Percentiles rank a stretch among this genome's conserved stretches.
Evolutionary conservation across 2,113 vertebrate species (phyloP).

Genomic region (Siniperca knerii): DNA sequence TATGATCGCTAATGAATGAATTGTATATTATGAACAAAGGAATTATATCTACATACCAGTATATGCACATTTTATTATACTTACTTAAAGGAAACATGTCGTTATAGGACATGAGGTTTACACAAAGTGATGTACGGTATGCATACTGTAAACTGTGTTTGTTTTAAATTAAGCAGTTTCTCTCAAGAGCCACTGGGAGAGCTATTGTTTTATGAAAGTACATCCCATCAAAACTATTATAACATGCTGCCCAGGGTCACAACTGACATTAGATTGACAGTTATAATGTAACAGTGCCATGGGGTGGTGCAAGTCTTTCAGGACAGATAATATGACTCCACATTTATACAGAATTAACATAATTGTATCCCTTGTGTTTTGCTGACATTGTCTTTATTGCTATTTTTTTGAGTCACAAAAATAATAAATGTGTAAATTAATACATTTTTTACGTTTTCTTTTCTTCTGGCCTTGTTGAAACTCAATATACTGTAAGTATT

Average conservation of each 20-base stretch:
- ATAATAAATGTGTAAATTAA: background rate
- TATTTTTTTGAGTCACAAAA: background rate
- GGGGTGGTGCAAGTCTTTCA: background rate
- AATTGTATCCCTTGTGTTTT: background rate
- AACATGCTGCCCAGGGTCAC: background rate
- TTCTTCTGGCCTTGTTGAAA: background rate
- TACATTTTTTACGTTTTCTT: background rate
- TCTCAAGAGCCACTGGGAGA: constrained; percentile 39
- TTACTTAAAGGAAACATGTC: background rate
- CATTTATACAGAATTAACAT: background rate
- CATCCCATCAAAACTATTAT: background rate
- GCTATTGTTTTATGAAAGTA: constrained; percentile 36
- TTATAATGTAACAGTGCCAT: background rate
- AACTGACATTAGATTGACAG: background rate
- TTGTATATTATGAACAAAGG: background rate
- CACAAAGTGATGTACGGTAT: background rate
- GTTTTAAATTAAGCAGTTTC: constrained; percentile 35
- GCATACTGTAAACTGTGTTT: background rate
- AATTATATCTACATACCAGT: background rate
- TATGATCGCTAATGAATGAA: background rate
- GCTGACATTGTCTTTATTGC: background rate
- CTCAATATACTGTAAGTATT: background rate
- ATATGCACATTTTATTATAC: background rate
- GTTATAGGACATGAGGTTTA: background rate
- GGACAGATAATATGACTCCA: background rate